These are phyloP conservation scores for Tribolium castaneum DNA, from an alignment of 1,140 invertebrate genomes.

Conservation along the genomic window DNA sequence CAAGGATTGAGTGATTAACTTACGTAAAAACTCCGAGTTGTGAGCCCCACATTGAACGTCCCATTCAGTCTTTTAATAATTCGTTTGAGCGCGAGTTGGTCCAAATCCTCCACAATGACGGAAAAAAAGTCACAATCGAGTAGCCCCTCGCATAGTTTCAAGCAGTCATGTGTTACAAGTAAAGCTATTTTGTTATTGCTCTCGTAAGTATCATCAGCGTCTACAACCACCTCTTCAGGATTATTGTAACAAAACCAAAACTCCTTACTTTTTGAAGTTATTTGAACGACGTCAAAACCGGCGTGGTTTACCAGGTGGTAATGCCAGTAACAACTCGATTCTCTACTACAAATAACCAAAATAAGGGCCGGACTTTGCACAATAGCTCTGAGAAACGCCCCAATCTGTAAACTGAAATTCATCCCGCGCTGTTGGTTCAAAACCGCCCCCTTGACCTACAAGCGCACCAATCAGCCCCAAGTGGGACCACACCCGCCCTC, in stretches of 20 bases:
- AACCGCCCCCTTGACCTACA: constrained; percentile 56
- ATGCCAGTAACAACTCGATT: constrained; percentile 52
- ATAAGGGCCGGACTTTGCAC: constrained; percentile 17
- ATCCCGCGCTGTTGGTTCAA: constrained; percentile 57
- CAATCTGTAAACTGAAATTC: constrained; percentile 54
- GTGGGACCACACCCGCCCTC: background rate
- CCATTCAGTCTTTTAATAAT: constrained; percentile 52
- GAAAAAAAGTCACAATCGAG: constrained; percentile 46
- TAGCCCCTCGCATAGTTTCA: constrained; percentile 49
- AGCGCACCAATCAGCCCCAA: background rate
- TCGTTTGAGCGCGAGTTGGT: constrained; percentile 54
- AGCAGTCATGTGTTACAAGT: constrained; percentile 34
- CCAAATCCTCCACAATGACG: constrained; percentile 56
- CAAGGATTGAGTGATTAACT: background rate
- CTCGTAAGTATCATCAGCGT: background rate
- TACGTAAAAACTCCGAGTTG: constrained; percentile 57
- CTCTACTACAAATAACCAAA: constrained; percentile 51
- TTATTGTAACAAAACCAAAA: constrained; percentile 5
- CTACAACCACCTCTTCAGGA: background rate
- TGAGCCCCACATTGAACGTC: constrained; percentile 57
- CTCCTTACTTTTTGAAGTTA: constrained; percentile 49
- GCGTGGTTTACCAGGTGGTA: constrained; percentile 50
- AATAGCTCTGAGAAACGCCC: constrained; percentile 52
- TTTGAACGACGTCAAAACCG: constrained; percentile 47
- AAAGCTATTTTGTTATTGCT: constrained; percentile 35